phyloP scores from a whole-genome alignment of 2,113 vertebrate species.

The Anarhynchus alexandrinus region DNA sequence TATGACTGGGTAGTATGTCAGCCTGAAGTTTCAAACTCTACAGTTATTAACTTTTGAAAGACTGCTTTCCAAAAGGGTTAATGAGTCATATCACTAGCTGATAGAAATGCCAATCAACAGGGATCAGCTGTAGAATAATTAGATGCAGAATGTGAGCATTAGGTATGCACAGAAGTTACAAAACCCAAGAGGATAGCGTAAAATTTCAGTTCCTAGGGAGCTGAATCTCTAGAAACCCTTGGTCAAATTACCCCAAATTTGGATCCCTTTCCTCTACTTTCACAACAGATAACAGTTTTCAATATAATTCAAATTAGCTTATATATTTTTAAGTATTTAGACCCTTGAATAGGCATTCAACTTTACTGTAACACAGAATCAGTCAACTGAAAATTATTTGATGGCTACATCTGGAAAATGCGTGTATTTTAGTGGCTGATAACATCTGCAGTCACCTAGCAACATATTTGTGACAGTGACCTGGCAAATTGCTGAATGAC shows the following conservation, averaged over 20 bases:
- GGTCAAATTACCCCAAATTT: neutral
- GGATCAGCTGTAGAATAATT: slow-evolving; percentile 48
- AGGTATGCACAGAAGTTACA: slow-evolving; percentile 24
- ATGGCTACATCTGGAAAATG: slow-evolving; percentile 46
- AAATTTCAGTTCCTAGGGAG: slow-evolving; percentile 2
- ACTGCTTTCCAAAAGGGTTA: slow-evolving; percentile 29
- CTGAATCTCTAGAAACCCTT: neutral
- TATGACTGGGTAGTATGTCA: neutral
- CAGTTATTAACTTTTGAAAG: slow-evolving; percentile 2
- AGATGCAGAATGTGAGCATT: slow-evolving; percentile 35
- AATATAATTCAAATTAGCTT: neutral
- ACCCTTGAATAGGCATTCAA: neutral
- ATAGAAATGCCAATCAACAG: slow-evolving; percentile 10
- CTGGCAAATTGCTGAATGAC: slow-evolving; percentile 4
- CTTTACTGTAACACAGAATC: neutral
- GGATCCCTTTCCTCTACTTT: neutral
- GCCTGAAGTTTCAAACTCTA: neutral
- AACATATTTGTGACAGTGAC: slow-evolving; percentile 50
- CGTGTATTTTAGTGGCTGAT: slow-evolving; percentile 24
- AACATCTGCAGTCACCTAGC: slow-evolving; percentile 58
- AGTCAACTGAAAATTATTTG: neutral
- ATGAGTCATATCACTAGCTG: slow-evolving; percentile 30
- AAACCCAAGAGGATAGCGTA: neutral
- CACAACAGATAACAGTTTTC: neutral
- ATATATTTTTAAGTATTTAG: neutral